phyloP scores from a whole-genome alignment of 1,140 invertebrate genomes.

The Maniola jurtina region DNA sequence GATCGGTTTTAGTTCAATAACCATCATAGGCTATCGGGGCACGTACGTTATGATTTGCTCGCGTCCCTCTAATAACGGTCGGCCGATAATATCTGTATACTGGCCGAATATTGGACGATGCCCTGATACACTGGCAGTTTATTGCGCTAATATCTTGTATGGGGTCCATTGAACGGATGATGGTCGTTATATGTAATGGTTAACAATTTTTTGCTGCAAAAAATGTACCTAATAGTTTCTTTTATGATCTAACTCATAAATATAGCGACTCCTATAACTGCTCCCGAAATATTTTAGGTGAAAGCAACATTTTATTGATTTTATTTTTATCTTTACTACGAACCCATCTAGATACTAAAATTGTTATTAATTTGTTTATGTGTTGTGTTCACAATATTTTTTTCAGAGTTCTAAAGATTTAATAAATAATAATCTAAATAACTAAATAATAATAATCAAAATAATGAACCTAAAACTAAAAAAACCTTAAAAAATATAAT shows the following conservation, averaged over 20 bases:
- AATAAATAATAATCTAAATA: too few species aligned
- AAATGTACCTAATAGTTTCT: not conserved
- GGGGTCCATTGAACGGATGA: conserved; percentile 7
- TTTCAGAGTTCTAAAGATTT: too few species aligned
- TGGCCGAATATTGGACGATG: conserved; percentile 26
- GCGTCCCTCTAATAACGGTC: conserved; percentile 26
- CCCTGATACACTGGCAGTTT: conserved; percentile 22
- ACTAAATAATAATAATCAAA: too few species aligned
- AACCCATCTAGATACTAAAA: too few species aligned
- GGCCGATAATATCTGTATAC: conserved; percentile 22
- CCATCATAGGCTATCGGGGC: conserved; percentile 7
- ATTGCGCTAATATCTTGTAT: conserved; percentile 14
- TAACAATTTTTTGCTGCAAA: conserved; percentile 3
- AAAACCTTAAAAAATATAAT: too few species aligned
- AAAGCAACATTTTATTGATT: too few species aligned
- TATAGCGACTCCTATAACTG: too few species aligned
- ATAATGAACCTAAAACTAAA: too few species aligned
- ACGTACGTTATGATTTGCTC: conserved; percentile 24
- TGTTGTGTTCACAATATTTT: too few species aligned
- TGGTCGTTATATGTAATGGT: not conserved
- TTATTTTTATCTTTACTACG: too few species aligned
- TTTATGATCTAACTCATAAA: not conserved
- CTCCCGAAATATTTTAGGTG: too few species aligned
- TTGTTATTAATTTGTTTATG: too few species aligned
- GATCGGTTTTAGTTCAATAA: conserved; percentile 3